Evolutionary conservation across 2,888 invertebrate genomes (phyloP).

Genomic region (Pasiphila rectangulata): DNA sequence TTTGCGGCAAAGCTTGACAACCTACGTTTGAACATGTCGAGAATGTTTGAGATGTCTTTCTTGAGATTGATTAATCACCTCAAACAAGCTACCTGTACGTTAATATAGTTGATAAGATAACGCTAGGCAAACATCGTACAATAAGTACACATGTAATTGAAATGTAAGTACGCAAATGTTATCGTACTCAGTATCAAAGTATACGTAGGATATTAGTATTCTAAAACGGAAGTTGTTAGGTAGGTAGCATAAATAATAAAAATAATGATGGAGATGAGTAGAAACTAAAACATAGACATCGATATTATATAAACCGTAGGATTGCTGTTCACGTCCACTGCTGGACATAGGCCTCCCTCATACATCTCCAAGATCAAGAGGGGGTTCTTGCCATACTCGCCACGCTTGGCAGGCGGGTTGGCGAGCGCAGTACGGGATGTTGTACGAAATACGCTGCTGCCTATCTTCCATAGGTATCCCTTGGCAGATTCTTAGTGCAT

Average conservation of each 20-base stretch:
- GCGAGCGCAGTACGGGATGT: too few species aligned
- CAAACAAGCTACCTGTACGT: conserved; percentile 63
- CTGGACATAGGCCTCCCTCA: too few species aligned
- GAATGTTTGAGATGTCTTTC: conserved; percentile 54
- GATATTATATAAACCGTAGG: not conserved
- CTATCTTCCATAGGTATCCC: too few species aligned
- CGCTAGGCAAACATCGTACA: conserved; percentile 26
- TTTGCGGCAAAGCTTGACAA: conserved; percentile 47
- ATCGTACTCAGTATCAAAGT: conserved; percentile 6
- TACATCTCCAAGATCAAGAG: too few species aligned
- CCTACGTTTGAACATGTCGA: conserved; percentile 59
- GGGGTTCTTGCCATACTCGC: too few species aligned
- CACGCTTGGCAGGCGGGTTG: too few species aligned
- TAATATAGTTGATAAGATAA: conserved; percentile 59
- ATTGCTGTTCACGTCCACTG: too few species aligned
- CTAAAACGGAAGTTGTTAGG: too few species aligned
- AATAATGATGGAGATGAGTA: too few species aligned
- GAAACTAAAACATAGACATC: not conserved
- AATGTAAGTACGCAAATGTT: conserved; percentile 13
- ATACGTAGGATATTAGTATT: too few species aligned
- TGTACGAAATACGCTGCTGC: too few species aligned
- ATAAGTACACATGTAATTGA: conserved; percentile 1
- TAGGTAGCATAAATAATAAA: not conserved
- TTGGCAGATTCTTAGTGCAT: too few species aligned
- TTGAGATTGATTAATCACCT: conserved; percentile 65